Evolutionary conservation across 2,888 invertebrate species (phyloP), one percentile per base, ranked within the genome.

Genomic region (Automeris io): DNA sequence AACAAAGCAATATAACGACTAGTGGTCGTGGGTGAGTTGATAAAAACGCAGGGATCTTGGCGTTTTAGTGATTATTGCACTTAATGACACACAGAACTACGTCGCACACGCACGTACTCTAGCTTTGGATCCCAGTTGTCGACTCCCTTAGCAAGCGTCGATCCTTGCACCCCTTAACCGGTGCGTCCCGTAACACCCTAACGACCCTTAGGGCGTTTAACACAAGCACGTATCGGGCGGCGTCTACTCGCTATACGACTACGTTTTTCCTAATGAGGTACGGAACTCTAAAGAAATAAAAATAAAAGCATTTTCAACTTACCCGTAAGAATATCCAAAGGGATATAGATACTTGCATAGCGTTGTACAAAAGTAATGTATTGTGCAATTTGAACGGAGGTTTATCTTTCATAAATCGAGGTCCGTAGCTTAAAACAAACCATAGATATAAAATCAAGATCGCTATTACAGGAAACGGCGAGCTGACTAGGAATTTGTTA

Each of bases 401-500:
- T 21, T 91, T 78, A 29, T 89, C 79, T 45, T 87, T 87, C 94
- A 94, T 94, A 54, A 90, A 77, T 24, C 78, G 76, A 0, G 95
- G 95, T 0, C 95, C 94, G 33, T 89, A 61, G 49, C 88, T 88
- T 31, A 90, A 75, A 2, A 94, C 91, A 53, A 93, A 90, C 42
- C 89, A 79, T 25, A 94, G 74, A 62, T 95, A 95, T 0, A 75
- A 43, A 3, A 76, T 54, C 11, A 90, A 71, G 12, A 92, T 76
- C 2, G 73, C 40, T 3, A 90, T 19, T 1, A 89, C 85, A 0
- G 90, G 90, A 64, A 88, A 83, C 5, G 93, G 91, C 6, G 90
- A 86, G 1, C 82, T 72, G 74, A 94, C 90, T 26, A 95, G 69
- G n/a, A 90, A 88, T 86, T 90, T 91, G 2, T 41, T 40, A 41